phyloP scores from a whole-genome alignment of 2,797 vertebrate genomes.

The Prunella strophiata region DNA sequence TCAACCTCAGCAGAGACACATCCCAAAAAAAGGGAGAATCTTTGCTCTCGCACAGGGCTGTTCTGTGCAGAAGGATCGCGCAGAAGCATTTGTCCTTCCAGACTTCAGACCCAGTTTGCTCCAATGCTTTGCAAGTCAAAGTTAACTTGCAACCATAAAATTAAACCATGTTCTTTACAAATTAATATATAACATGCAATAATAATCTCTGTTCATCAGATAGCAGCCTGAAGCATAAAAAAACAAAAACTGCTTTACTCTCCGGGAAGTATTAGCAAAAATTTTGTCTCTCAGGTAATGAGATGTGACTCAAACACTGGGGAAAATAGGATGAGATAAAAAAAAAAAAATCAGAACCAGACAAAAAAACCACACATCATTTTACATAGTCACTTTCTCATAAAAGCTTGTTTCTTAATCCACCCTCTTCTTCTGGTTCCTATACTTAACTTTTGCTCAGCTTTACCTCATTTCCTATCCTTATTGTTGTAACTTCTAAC shows the following conservation, averaged over 20 bases:
- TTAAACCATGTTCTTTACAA: neutral
- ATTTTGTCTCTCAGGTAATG: neutral
- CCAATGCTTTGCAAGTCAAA: neutral
- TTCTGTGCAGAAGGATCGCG: neutral
- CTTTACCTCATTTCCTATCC: slow-evolving; percentile 19
- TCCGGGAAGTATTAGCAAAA: neutral
- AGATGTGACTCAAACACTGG: neutral
- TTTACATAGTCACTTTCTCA: neutral
- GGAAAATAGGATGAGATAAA: neutral
- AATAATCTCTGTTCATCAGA: neutral
- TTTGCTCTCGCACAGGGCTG: rapidly evolving
- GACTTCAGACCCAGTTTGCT: neutral
- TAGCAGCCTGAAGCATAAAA: neutral
- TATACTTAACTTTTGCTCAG: neutral
- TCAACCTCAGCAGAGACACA: neutral
- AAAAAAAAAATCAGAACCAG: neutral
- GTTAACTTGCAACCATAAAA: neutral
- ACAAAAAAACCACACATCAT: neutral
- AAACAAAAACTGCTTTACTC: neutral
- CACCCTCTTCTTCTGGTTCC: neutral
- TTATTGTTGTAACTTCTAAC: slow-evolving; percentile 14
- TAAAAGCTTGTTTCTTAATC: neutral
- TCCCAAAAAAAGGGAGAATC: neutral
- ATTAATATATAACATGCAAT: neutral
- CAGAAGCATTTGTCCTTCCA: neutral